These are phyloP conservation scores for Choristoneura rosaceana DNA, from an alignment of 2,888 invertebrate genomes.

Conservation along the genomic window DNA sequence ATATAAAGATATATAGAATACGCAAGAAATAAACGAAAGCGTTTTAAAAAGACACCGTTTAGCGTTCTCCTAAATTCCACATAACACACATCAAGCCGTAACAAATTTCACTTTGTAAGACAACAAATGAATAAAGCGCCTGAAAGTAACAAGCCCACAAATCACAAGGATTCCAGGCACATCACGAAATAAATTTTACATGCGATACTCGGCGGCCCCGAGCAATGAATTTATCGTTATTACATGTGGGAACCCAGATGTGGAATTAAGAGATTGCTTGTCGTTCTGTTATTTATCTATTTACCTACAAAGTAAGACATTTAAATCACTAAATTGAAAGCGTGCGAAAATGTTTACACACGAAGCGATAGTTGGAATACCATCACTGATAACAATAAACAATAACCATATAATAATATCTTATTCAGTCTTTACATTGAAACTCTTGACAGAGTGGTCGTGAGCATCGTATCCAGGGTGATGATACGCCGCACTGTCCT, in stretches of 20 bases:
- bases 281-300: slow-evolving; percentile 13
- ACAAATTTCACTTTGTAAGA: slow-evolving; percentile 42
- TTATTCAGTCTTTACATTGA: too few relatives aligned
- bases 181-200: slow-evolving; percentile 31
- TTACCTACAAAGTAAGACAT: neutral
- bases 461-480: too few relatives aligned
- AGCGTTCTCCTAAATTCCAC: slow-evolving; percentile 22
- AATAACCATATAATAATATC: neutral
- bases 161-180: slow-evolving; percentile 31
- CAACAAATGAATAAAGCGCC: slow-evolving; percentile 39
- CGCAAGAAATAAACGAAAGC: slow-evolving; percentile 10
- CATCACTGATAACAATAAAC: neutral
- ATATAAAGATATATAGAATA: too few relatives aligned
- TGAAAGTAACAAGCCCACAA: slow-evolving; percentile 39
- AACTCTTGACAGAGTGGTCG: too few relatives aligned
- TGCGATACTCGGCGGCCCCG: slow-evolving; percentile 17
- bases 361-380: neutral
- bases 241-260: slow-evolving; percentile 28
- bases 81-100: slow-evolving; percentile 30
- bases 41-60: slow-evolving; percentile 18
- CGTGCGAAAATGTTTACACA: too few relatives aligned
- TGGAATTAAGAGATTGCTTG: slow-evolving; percentile 33
- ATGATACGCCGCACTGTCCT: too few relatives aligned
- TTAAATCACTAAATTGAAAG: neutral
- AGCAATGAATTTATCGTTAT: slow-evolving; percentile 39